Conservation (phyloP, 2,888 invertebrate species). For the Limnephilus marmoratus region DNA sequence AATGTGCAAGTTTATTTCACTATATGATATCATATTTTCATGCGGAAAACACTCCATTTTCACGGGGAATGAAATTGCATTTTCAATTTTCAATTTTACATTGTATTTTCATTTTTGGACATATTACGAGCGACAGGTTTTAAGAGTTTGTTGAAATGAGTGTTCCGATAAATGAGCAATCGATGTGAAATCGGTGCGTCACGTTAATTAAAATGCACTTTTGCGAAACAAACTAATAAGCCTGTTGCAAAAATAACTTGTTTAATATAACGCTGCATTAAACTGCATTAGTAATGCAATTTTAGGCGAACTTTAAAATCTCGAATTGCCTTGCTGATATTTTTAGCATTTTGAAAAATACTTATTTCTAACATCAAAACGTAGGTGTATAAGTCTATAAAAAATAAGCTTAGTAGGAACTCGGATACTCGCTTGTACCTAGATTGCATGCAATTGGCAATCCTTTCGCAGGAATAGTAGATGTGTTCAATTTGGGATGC, state of each 20-base stretch:
- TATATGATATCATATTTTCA: not conserved
- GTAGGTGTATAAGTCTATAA: too few species aligned
- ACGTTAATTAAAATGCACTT: not conserved
- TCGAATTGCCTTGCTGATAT: too few species aligned
- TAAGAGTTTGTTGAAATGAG: not conserved
- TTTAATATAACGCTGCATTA: not conserved
- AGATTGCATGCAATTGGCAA: too few species aligned
- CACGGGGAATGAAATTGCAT: not conserved
- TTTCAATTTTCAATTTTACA: not conserved
- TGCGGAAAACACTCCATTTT: not conserved
- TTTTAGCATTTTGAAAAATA: too few species aligned
- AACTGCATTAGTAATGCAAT: too few species aligned
- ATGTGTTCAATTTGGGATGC: too few species aligned
- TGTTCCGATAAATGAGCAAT: not conserved
- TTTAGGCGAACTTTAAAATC: too few species aligned
- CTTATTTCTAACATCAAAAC: too few species aligned
- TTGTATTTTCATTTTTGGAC: not conserved
- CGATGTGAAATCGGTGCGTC: not conserved
- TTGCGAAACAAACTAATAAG: not conserved
- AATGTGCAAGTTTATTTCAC: not conserved
- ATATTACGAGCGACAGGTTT: not conserved
- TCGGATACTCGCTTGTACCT: too few species aligned
- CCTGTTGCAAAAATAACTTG: not conserved
- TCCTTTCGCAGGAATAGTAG: too few species aligned
- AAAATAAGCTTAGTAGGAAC: too few species aligned